Conservation (phyloP, 2,888 invertebrate genomes). For the Aproaerema taeniolella region DNA sequence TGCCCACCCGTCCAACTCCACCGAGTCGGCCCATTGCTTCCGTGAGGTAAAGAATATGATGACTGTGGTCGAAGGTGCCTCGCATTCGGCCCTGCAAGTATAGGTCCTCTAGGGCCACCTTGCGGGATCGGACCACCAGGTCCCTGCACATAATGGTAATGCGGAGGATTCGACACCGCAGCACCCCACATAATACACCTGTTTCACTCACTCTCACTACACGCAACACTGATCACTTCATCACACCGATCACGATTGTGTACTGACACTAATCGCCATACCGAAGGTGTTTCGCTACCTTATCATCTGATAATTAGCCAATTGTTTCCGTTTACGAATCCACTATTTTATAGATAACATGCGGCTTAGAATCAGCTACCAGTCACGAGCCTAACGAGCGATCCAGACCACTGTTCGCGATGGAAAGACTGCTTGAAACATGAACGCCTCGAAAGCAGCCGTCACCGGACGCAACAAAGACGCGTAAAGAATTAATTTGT, state of each 20-base stretch:
- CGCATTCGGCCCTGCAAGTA: constrained; percentile 52
- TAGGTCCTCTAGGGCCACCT: constrained; percentile 55
- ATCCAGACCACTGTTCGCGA: constrained; percentile 60
- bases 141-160: constrained; percentile 64
- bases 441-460: constrained; percentile 65
- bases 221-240: constrained; percentile 46
- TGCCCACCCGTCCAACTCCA: constrained; percentile 76
- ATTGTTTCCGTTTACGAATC: constrained; percentile 48
- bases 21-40: constrained; percentile 72
- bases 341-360: constrained; percentile 47
- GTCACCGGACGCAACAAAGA: constrained; percentile 67
- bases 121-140: constrained; percentile 45
- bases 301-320: constrained; percentile 54
- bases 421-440: constrained; percentile 65
- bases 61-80: constrained; percentile 64
- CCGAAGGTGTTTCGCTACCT: constrained; percentile 43
- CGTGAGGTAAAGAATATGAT: constrained; percentile 75
- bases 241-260: constrained; percentile 44
- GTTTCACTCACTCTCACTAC: constrained; percentile 43
- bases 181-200: constrained; percentile 63
- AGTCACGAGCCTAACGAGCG: constrained; percentile 45
- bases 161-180: constrained; percentile 65
- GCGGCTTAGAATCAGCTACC: constrained; percentile 42
- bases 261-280: constrained; percentile 54
- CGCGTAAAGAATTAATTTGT: constrained; percentile 70